phyloP scores from a whole-genome alignment of 2,113 vertebrate genomes.

The Mesembrinibis cayennensis region DNA sequence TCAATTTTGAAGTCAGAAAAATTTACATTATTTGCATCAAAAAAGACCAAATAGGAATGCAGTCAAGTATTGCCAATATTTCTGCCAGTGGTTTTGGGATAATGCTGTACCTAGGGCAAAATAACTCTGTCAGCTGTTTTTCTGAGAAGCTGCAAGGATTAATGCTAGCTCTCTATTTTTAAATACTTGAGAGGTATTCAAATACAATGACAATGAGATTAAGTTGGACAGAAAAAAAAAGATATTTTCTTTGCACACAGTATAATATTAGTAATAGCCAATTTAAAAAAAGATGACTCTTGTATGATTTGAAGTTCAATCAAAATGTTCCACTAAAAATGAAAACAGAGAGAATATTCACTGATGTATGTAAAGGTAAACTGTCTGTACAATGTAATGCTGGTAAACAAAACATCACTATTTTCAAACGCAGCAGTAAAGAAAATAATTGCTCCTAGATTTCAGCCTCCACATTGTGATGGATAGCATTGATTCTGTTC shows the following conservation, averaged over 20 bases:
- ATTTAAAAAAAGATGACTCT: background rate
- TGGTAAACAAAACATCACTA: background rate
- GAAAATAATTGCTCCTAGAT: background rate
- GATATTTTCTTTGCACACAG: background rate
- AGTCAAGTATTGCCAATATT: background rate
- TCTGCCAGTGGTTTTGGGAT: background rate
- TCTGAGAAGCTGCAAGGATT: background rate
- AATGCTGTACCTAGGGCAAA: background rate
- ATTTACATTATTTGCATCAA: background rate
- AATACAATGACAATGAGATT: background rate
- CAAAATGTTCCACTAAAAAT: background rate
- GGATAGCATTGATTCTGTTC: background rate
- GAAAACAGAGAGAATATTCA: background rate
- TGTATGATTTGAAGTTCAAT: background rate
- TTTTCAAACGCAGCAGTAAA: background rate
- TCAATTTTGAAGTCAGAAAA: background rate
- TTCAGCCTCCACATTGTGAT: background rate
- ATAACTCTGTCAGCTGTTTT: background rate
- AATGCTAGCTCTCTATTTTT: background rate
- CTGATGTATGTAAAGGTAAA: background rate
- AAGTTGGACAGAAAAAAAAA: background rate
- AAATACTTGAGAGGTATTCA: background rate
- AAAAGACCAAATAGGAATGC: background rate
- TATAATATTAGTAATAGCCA: background rate
- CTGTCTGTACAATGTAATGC: rapidly evolving